phyloP scores from a whole-genome alignment of 64 coral and sea anemone species.

The Acropora yongei region DNA sequence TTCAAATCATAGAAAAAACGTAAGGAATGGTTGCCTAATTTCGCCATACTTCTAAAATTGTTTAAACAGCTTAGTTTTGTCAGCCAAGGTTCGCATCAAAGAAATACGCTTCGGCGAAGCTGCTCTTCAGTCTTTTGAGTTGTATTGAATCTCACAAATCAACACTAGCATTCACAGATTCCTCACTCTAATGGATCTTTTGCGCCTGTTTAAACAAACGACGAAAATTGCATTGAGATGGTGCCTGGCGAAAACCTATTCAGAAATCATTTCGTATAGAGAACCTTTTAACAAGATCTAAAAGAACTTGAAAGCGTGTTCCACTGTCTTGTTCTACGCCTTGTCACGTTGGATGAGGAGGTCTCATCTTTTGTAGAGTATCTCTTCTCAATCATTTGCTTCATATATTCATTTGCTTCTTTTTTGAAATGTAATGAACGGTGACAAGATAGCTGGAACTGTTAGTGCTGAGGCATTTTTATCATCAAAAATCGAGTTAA shows the following conservation, averaged over 20 bases:
- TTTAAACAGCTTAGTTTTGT: slow-evolving; percentile 15
- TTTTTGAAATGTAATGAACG: background rate
- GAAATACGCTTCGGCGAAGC: background rate
- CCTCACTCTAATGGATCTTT: background rate
- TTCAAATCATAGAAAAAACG: background rate
- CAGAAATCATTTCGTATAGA: background rate
- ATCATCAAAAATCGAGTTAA: no score
- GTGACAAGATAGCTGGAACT: background rate
- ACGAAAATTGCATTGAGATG: background rate
- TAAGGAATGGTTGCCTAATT: background rate
- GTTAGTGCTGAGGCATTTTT: background rate
- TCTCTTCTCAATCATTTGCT: no score
- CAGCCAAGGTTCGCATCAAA: background rate
- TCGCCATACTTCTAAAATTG: background rate
- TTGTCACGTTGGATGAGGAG: no score
- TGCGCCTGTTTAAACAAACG: background rate
- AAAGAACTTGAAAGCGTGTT: background rate
- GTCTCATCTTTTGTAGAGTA: no score
- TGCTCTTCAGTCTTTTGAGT: background rate
- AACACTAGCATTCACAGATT: background rate
- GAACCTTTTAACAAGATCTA: background rate
- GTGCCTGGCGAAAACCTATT: background rate
- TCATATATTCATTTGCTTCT: no score
- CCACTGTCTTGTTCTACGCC: no score
- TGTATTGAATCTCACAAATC: background rate